phyloP scores from a whole-genome alignment of 1,140 invertebrate species.

The Varroa destructor region DNA sequence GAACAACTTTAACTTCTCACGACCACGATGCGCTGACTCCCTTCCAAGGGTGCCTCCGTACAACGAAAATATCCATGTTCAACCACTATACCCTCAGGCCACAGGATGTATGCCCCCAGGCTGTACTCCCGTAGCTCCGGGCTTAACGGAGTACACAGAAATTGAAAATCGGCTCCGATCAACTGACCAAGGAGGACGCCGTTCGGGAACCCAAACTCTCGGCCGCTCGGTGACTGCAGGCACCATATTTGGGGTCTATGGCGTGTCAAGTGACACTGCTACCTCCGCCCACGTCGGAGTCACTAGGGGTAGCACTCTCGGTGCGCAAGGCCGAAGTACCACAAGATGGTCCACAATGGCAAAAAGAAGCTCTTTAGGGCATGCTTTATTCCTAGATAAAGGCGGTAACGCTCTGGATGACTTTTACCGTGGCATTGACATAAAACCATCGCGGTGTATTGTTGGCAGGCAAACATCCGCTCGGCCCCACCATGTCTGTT shows the following conservation, averaged over 20 bases:
- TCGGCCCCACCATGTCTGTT: constrained; percentile 12
- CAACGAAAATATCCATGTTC: background rate
- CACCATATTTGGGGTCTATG: no score
- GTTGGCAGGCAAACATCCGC: constrained; percentile 14
- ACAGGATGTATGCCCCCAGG: no score
- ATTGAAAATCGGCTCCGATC: no score
- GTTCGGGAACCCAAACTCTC: no score
- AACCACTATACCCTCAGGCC: no score
- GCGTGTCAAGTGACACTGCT: no score
- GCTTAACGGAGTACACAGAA: no score
- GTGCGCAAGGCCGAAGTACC: background rate
- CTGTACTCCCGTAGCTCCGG: no score
- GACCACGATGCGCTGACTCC: constrained; percentile 18
- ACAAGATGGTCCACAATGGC: background rate
- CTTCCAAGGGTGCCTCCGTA: constrained; percentile 25
- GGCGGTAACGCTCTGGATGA: constrained; percentile 15
- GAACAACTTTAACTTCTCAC: constrained; percentile 6
- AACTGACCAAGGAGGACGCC: no score
- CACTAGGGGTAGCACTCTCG: background rate
- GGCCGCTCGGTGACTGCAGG: no score
- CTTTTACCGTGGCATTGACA: background rate
- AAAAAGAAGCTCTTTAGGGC: constrained; percentile 18
- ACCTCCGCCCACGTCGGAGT: no score
- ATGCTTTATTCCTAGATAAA: constrained; percentile 6
- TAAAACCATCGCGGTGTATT: constrained; percentile 5